These are phyloP conservation scores for Dryoscopus gambensis DNA, from an alignment of 2,113 vertebrate genomes.

Conservation along the genomic window DNA sequence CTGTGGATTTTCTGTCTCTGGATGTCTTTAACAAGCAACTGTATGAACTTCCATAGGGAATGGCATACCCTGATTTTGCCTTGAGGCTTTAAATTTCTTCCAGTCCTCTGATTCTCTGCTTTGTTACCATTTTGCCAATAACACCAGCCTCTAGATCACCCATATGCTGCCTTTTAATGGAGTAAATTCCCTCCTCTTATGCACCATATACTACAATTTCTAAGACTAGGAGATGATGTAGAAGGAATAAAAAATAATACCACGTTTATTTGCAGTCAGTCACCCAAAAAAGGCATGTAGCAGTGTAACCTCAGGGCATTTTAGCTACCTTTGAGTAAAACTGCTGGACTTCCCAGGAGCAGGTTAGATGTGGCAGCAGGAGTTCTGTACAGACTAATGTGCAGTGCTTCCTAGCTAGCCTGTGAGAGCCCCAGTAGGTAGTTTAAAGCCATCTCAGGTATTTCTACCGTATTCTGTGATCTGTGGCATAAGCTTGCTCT, in stretches of 20 bases:
- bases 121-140: background rate
- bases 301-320: background rate
- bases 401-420: background rate
- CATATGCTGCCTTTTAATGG: background rate
- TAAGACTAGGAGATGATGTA: background rate
- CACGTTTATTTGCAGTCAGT: background rate
- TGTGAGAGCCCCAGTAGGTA: background rate
- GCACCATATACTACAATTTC: background rate
- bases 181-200: background rate
- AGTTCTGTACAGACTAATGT: background rate
- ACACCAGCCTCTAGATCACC: background rate
- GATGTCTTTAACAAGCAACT: background rate
- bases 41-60: background rate
- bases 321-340: background rate
- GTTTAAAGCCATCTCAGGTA: background rate
- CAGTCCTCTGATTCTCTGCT: background rate
- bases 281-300: background rate
- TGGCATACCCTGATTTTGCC: background rate
- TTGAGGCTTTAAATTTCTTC: conserved; percentile 1
- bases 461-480: background rate
- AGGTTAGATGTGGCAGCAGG: background rate
- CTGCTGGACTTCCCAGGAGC: background rate
- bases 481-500: background rate
- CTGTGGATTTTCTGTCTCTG: background rate
- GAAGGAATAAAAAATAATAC: background rate